Evolutionary conservation across 2,888 invertebrate species (phyloP).

Genomic region (Campaea margaritaria): DNA sequence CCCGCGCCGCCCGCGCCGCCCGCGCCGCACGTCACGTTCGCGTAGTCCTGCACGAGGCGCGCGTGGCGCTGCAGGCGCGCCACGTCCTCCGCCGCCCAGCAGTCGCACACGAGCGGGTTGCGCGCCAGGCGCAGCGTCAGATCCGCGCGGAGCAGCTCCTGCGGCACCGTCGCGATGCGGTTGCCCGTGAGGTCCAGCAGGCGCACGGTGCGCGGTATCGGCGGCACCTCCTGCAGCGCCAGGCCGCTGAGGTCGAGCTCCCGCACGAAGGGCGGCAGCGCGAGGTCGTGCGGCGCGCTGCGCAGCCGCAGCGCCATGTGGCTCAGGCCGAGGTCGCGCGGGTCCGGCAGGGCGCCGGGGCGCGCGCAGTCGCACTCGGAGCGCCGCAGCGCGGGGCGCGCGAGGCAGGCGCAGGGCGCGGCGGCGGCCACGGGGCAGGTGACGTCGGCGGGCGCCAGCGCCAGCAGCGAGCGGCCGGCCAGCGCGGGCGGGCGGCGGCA

Average conservation of each 20-base stretch:
- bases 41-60: not conserved
- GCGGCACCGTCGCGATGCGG: conserved; percentile 32
- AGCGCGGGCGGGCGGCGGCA: not conserved
- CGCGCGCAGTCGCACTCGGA: conserved; percentile 7
- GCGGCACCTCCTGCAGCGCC: conserved; percentile 12
- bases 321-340: conserved; percentile 16
- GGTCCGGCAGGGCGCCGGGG: not conserved
- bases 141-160: conserved; percentile 21
- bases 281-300: not conserved
- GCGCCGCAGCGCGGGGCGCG: not conserved
- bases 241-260: conserved; percentile 8
- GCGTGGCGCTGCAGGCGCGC: not conserved
- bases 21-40: conserved; percentile 1
- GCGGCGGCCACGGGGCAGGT: not conserved
- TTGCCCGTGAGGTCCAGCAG: conserved; percentile 42
- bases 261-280: not conserved
- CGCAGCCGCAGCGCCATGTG: conserved; percentile 3
- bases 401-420: conserved; percentile 1
- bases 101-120: conserved; percentile 48
- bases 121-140: conserved; percentile 33
- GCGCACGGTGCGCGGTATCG: conserved; percentile 16
- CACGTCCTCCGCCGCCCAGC: conserved; percentile 27
- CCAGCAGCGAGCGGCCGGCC: not conserved
- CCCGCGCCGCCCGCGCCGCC: conserved; percentile 24
- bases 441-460: not conserved